Evolutionary conservation across 2,113 vertebrate genomes (phyloP).

Genomic region (Scopus umbretta): DNA sequence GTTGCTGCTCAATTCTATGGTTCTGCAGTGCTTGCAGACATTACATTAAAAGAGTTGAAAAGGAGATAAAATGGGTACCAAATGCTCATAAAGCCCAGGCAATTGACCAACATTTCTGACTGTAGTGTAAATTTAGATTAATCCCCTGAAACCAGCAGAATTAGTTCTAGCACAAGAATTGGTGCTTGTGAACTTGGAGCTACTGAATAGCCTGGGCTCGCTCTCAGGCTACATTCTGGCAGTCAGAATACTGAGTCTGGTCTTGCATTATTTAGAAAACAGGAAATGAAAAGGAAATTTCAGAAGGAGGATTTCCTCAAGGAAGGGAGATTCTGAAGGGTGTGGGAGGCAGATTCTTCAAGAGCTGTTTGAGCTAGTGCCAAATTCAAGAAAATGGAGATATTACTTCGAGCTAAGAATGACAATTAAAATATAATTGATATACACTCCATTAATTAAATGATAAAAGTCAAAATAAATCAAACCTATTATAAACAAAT

Average conservation of each 20-base stretch:
- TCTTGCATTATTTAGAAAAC: conserved; percentile 1
- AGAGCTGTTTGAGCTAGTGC: not conserved
- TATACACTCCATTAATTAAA: not conserved
- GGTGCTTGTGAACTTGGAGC: not conserved
- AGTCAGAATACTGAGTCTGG: not conserved
- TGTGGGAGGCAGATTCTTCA: not conserved
- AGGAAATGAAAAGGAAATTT: conserved; percentile 58
- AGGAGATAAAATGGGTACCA: not conserved
- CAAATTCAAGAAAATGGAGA: not conserved
- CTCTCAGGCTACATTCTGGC: not conserved
- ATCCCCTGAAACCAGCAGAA: not conserved
- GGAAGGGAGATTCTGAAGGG: conserved; percentile 23
- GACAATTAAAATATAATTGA: not conserved
- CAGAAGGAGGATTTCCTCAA: conserved; percentile 50
- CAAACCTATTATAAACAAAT: not conserved
- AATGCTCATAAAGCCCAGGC: not conserved
- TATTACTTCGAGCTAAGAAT: not conserved
- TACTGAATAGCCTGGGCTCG: not conserved
- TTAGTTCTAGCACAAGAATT: not conserved
- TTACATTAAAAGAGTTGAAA: not conserved
- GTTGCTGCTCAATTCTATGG: not conserved
- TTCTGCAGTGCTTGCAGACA: not conserved
- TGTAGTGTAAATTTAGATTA: not conserved
- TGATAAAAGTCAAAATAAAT: not conserved
- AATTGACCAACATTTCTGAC: not conserved